Base-by-base conservation (phyloP, 1,140 invertebrate species). In the Nomia melanderi region DNA sequence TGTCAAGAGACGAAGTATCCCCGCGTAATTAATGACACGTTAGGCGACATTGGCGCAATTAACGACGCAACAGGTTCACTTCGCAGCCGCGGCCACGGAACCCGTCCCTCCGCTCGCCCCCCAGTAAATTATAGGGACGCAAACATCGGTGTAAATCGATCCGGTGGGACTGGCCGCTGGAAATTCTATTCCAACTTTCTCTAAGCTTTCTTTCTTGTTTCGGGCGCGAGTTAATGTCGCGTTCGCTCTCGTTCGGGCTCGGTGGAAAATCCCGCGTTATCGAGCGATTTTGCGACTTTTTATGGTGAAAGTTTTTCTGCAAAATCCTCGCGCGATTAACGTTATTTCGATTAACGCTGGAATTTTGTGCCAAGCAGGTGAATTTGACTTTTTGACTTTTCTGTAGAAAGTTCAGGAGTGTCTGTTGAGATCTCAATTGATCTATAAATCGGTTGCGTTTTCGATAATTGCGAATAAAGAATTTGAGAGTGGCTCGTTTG, bases 101-200 rank as follows among this genome's bases (percentile, higher is more conserved):
- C 29, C 53, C 47, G 47, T 67, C 36, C 20, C 6, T 7, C n/a
- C 14, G 4, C n/a, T n/a, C n/a, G n/a, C n/a, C n/a, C n/a, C n/a
- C n/a, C n/a, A 20, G 29, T 11, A 5, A 27, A 8, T 53, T 14
- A 27, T 8, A 25, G 7, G 31, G 5, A 14, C 31, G 4, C 17
- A 29, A 47, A 31, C n/a, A 65, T 65, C 41, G 11, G 8, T 1
- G 63, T 31, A 25, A 62, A 39, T 62, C 59, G 27, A 65, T 65
- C 63, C 20, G 27, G 27, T 9, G 41, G 31, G 63, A 31, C 27
- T 47, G 41, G 27, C 29, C 20, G 41, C 8, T 65, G 12, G 63
- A 65, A 56, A 69, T 33, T 23, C 50, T 56, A 69, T 69, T 56
- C 50, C 50, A 29, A 39, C 65, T 69, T 69, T 69, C 65, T 27